Conservation (phyloP, 2,113 vertebrate genomes). For the Porphyrio hochstetteri region DNA sequence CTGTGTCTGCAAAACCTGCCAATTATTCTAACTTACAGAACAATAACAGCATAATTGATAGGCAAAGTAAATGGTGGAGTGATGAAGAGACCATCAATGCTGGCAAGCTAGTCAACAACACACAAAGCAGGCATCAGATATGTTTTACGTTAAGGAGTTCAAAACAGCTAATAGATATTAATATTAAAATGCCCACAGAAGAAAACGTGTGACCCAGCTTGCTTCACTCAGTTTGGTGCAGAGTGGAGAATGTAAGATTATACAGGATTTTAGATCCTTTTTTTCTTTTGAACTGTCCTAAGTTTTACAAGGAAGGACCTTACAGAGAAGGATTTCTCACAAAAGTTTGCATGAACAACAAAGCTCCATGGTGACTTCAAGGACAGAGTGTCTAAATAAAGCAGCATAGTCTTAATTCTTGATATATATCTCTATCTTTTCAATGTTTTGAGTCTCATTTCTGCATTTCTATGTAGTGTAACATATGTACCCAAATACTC, state of each 20-base stretch:
- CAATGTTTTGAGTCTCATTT: not conserved
- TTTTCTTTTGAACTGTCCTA: not conserved
- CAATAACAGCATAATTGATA: conserved; percentile 36
- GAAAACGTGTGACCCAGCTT: not conserved
- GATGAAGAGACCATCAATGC: not conserved
- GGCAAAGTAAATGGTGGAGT: not conserved
- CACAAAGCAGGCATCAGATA: not conserved
- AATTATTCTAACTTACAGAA: conserved; percentile 14
- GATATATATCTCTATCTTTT: not conserved
- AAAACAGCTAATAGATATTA: not conserved
- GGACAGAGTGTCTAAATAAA: not conserved
- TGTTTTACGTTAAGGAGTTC: not conserved
- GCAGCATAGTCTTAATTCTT: not conserved
- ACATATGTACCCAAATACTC: not conserved
- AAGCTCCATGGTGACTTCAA: not conserved
- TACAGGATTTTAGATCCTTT: not conserved
- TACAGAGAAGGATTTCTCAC: not conserved
- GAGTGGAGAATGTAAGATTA: not conserved
- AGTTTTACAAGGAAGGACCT: not conserved
- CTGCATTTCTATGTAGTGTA: not conserved
- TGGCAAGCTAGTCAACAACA: not conserved
- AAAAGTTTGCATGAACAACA: not conserved
- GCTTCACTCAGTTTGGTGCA: not conserved
- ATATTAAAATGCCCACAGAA: not conserved
- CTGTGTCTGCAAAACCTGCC: conserved; percentile 19